Base-by-base conservation (phyloP, 2,797 vertebrate species). In the Emydoidea blandingii region DNA sequence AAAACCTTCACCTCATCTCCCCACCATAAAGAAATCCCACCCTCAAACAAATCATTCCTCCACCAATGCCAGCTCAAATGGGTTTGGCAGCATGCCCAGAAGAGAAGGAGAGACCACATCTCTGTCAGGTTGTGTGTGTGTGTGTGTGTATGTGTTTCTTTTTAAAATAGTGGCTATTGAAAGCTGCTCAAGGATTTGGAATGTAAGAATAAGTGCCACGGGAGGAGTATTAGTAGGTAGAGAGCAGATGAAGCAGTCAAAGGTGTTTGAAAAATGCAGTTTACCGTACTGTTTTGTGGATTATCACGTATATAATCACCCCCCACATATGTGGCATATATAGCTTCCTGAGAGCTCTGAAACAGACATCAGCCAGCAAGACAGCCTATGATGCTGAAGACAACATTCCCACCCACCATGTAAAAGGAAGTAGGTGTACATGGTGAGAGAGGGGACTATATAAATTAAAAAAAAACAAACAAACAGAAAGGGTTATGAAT, bases 221-320 rank as follows among this genome's bases (percentile, higher is more conserved):
- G 68, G 65, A 85, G 81, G 34, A 62, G 47, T 54, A 62, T 41
- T n/a, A 83, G 44, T 82, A 50, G 68, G 68, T 68, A 86, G 50
- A 89, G 79, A 78, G 81, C 83, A 81, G 76, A 89, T 81, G 83
- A 92, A 53, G 83, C 84, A 86, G 54, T 86, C 49, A 79, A 85
- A 89, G 50, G 65, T 89, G 79, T 49, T 72, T 62, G 65, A 56
- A 65, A 80, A 88, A 92, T 81, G 76, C 25, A 54, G 62, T 81
- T 89, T 81, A 62, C 84, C 54, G 49, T 56, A 88, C 27, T 47
- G 56, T 49, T 44, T 65, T 54, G 54, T 56, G 53, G 82, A 81
- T 92, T 68, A 81, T 82, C 65, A 81, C 31, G 34, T 86, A 82
- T 89, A 68, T 86, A 50, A 47, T 15, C 44, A 68, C 83, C 49